Evolutionary conservation across 2,113 vertebrate genomes (phyloP), one percentile per base, ranked within the genome.

Genomic region (Saccopteryx leptura): DNA sequence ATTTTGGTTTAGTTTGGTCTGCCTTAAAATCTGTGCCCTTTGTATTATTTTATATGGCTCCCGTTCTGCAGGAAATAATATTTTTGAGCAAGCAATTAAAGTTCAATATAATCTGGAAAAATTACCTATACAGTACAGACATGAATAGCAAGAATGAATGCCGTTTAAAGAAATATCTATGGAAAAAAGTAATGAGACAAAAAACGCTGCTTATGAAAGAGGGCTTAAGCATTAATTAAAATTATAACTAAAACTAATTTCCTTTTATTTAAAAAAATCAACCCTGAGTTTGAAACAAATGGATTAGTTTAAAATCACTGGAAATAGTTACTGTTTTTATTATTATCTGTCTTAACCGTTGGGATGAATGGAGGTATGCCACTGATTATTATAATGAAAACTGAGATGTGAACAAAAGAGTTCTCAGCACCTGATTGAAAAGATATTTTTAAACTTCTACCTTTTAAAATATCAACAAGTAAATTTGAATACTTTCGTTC

Each of bases 201-300:
- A 26, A 92, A 71, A 3, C 18, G 0, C 4, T 50, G 52, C 31
- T 61, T 81, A 54, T 54, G 54, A 88, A 85, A 93, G 18, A 91
- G 7, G 1, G 0, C 14, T 88, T 75, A 58, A n/a, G 75, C 66
- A 39, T 90, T 21, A 71, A 71, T 95, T 95, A 80, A 95, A 96
- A 92, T 52, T 12, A 76, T 52, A 91, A 82, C 26, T 12, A 78
- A 84, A 54, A 9, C 61, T 60, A 48, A 89, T 96, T 92, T 90
- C 26, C 10, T 71, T 75, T 23, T 50, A 2, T 87, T 85, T 76
- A 81, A 54, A 90, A 89, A 82, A 85, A 61, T 92, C 26, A 81
- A 17, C 83, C 8, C 7, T 90, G 9, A 9, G 11, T 60, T 80
- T 94, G 31, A 96, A 65, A 76, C 13, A 92, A 91, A 92, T 14